Evolutionary conservation across 1,140 invertebrate genomes (phyloP).

Genomic region (Papilio glaucus): DNA sequence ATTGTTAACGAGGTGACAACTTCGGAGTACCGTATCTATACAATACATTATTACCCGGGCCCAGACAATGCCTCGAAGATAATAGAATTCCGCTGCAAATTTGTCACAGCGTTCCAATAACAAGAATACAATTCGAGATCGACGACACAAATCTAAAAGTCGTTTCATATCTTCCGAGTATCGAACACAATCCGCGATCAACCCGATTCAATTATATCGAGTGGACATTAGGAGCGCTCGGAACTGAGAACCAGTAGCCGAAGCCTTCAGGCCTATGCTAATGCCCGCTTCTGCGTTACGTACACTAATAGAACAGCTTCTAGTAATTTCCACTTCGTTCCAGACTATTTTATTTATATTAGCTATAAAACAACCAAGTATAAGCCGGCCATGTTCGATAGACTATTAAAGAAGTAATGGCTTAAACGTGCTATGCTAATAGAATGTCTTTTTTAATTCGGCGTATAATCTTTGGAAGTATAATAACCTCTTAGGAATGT

Average conservation of each 20-base stretch:
- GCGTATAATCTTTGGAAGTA: neutral
- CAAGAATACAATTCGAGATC: neutral
- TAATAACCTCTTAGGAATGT: neutral
- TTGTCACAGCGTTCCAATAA: conserved; percentile 1
- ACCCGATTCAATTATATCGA: conserved; percentile 20
- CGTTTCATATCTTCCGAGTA: neutral
- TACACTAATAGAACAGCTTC: conserved; percentile 62
- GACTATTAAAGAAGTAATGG: neutral
- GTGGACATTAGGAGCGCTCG: conserved; percentile 1
- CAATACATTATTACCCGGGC: conserved; percentile 39
- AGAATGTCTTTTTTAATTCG: neutral
- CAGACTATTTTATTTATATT: conserved; percentile 69
- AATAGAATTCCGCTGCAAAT: conserved; percentile 20
- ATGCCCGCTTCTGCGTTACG: conserved; percentile 72
- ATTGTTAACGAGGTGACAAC: neutral
- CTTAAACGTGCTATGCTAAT: neutral
- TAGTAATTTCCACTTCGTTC: conserved; percentile 67
- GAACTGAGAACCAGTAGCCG: conserved; percentile 40
- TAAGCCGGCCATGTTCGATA: neutral
- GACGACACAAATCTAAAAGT: neutral
- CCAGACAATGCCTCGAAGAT: neutral
- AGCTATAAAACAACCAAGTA: conserved; percentile 40
- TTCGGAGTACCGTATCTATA: conserved; percentile 28
- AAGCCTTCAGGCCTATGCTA: conserved; percentile 55
- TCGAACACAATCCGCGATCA: conserved; percentile 28